Evolutionary conservation across 2,113 vertebrate species (phyloP), one percentile per base, ranked within the genome.

Genomic region (Astatoreochromis straeleni): DNA sequence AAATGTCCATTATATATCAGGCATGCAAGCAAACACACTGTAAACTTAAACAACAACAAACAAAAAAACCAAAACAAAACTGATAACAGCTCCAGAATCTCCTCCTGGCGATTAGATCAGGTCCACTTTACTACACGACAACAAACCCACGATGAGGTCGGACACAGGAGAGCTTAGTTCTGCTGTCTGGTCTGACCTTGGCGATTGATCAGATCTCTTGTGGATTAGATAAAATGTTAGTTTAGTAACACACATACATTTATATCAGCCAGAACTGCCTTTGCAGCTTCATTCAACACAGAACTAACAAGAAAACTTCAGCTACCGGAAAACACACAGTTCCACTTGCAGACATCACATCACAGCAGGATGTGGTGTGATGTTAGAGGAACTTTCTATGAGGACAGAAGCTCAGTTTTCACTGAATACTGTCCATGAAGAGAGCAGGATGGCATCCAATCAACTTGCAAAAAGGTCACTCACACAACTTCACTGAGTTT

Each of bases 21-120:
- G 94, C 94, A 95, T 95, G 94, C 93, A 95, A 85, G 57, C 84
- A 91, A 83, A 87, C 88, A 87, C 90, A 91, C 84, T 86, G 92
- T 92, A 94, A 93, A 91, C 90, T 84, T 89, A 17, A 60, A 10
- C 13, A 57, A 55, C 11, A 55, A 16, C 14, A 60, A 60, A 33
- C 5, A 81, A 75, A 70, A 85, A 4, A 19, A 2, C 1, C 0
- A 19, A 33, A 63, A 5, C 31, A 70, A 80, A 70, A 85, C 81
- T 55, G 85, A 70, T 31, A 80, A 60, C 84, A 42, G 24, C 84
- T 88, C 81, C 83, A 90, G 80, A 85, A 55, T 73, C 26, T 87
- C 79, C 89, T 82, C 26, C 68, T 40, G 68, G 89, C 19, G 42
- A 65, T 58, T 21, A 55, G 81, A 78, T 93, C 82, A 85, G 80